These are phyloP conservation scores for Melipona beecheii DNA, from an alignment of 2,888 invertebrate genomes.

Conservation along the genomic window DNA sequence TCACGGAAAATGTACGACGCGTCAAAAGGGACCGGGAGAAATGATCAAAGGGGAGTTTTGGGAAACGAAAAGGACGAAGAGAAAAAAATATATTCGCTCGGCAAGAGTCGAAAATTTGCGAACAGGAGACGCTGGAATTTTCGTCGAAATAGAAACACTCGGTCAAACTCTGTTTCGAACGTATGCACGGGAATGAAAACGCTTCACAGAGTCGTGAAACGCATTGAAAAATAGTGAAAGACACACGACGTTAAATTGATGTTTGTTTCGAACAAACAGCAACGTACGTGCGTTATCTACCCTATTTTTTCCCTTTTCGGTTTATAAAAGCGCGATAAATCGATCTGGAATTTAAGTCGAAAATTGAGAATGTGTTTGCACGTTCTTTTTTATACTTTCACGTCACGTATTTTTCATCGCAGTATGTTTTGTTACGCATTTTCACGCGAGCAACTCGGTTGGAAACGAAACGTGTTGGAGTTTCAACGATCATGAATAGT, in stretches of 20 bases:
- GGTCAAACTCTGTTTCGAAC: not conserved
- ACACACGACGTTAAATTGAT: not conserved
- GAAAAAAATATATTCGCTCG: not conserved
- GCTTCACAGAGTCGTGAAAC: not conserved
- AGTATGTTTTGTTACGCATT: not conserved
- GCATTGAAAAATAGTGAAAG: not conserved
- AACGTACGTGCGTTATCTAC: too few species aligned
- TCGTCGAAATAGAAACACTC: not conserved
- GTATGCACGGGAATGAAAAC: not conserved
- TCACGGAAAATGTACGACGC: not conserved
- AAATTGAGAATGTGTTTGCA: not conserved
- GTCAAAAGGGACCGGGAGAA: not conserved
- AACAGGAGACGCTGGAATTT: not conserved
- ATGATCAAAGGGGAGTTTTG: not conserved
- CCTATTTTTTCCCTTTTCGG: too few species aligned
- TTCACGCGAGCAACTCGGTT: not conserved
- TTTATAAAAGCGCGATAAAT: not conserved
- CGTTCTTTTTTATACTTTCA: not conserved
- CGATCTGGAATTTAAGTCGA: not conserved
- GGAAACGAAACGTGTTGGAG: too few species aligned
- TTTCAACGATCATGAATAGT: too few species aligned
- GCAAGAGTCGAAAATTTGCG: not conserved
- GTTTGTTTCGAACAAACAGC: not conserved
- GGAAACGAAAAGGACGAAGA: too few species aligned
- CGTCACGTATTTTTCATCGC: too few species aligned